phyloP scores from a whole-genome alignment of 2,797 vertebrate genomes.

The Eospalax fontanierii region DNA sequence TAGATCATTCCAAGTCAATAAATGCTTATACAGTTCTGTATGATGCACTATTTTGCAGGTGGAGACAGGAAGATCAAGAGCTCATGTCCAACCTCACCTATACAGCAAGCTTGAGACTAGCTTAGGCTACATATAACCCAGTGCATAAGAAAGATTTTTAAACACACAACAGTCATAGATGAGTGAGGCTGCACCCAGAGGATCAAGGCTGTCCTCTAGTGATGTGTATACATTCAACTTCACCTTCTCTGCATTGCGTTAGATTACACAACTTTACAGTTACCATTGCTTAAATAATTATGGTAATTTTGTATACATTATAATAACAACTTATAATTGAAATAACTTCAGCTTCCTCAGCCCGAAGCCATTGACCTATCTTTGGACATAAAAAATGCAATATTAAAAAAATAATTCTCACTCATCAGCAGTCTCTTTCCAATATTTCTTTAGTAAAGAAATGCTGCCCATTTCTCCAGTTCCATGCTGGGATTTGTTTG shows the following conservation, averaged over 20 bases:
- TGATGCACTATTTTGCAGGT: neutral
- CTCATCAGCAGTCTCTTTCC: too few relatives aligned
- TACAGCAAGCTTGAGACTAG: too few relatives aligned
- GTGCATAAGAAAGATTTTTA: too few relatives aligned
- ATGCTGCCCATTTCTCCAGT: too few relatives aligned
- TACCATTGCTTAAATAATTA: neutral
- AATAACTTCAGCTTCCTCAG: neutral
- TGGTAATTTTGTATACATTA: neutral
- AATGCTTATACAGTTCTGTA: neutral
- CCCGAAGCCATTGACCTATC: neutral
- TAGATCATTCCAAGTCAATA: neutral
- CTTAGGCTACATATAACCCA: too few relatives aligned
- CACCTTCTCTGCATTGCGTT: neutral
- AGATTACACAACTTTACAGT: neutral
- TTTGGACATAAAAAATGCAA: neutral
- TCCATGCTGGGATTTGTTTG: too few relatives aligned
- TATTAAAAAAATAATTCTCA: neutral
- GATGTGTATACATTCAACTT: too few relatives aligned
- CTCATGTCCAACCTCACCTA: neutral
- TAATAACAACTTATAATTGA: neutral
- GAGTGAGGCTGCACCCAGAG: rapidly evolving
- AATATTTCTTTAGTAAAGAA: too few relatives aligned
- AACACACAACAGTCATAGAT: rapidly evolving
- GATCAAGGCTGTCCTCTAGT: neutral
- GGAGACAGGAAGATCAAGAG: neutral